Percentiles rank a stretch among this genome's conserved stretches.
phyloP scores from a whole-genome alignment of 2,113 vertebrate genomes.

The Hiodon tergisus region DNA sequence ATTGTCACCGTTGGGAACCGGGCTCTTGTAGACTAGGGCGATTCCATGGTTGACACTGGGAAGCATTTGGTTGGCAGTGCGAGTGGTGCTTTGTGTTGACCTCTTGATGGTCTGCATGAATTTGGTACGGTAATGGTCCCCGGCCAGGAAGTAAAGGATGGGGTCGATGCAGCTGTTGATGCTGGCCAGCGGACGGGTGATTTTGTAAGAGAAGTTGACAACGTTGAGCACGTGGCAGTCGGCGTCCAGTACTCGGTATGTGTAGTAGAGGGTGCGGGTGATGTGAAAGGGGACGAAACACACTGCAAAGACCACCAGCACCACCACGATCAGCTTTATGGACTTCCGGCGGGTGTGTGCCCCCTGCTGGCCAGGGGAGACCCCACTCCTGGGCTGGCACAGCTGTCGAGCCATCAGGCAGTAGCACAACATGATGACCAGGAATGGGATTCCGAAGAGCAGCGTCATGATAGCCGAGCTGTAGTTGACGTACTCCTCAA shows the following conservation, averaged over 20 bases:
- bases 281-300: slow-evolving; percentile 92
- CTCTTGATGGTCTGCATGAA: slow-evolving; percentile 47
- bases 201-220: slow-evolving; percentile 85
- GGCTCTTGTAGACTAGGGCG: slow-evolving; percentile 35
- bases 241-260: slow-evolving; percentile 63
- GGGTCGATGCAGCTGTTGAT: slow-evolving; percentile 91
- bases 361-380: slow-evolving; percentile 39
- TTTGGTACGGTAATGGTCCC: slow-evolving; percentile 73
- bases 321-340: slow-evolving; percentile 75
- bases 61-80: slow-evolving; percentile 33
- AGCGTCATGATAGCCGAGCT: slow-evolving; percentile 77
- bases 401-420: slow-evolving; percentile 77
- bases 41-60: slow-evolving; percentile 34
- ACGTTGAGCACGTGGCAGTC: slow-evolving; percentile 73
- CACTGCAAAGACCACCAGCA: slow-evolving; percentile 77
- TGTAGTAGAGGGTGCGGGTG: slow-evolving; percentile 84
- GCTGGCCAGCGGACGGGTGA: slow-evolving; percentile 84
- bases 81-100: neutral
- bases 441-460: slow-evolving; percentile 78
- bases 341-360: slow-evolving; percentile 64
- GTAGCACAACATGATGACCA: slow-evolving; percentile 79
- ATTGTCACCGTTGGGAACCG: slow-evolving; percentile 11
- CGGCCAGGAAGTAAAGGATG: slow-evolving; percentile 81
- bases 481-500: slow-evolving; percentile 76
- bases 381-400: slow-evolving; percentile 52